These are phyloP conservation scores for Melanotaenia maccullochi DNA, from an alignment of 2,797 vertebrate species.

Conservation along the genomic window DNA sequence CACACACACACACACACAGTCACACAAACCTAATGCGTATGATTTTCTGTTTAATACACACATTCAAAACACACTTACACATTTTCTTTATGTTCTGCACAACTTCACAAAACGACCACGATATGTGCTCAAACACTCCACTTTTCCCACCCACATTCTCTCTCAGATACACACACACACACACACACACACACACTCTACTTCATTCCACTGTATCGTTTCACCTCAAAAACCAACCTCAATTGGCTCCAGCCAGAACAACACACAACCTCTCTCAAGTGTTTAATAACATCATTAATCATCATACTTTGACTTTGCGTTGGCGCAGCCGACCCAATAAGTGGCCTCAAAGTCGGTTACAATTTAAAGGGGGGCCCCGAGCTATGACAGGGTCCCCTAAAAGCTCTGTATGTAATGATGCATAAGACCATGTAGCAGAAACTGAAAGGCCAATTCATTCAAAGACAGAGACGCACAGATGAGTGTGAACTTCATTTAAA, in stretches of 20 bases:
- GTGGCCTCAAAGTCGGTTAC: constrained; percentile 63
- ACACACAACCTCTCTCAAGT: constrained; percentile 58
- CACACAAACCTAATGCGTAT: neutral
- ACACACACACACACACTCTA: neutral
- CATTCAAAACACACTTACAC: neutral
- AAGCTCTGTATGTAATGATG: constrained; percentile 36
- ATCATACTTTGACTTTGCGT: constrained; percentile 48
- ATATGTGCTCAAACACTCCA: constrained; percentile 3
- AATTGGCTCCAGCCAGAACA: constrained; percentile 56
- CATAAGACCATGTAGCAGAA: constrained; percentile 17
- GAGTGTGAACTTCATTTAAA: too few relatives aligned
- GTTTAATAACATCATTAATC: constrained; percentile 73
- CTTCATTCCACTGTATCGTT: constrained; percentile 58
- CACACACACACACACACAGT: neutral
- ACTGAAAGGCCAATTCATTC: too few relatives aligned
- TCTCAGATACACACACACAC: neutral
- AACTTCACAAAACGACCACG: neutral
- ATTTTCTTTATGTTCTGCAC: neutral
- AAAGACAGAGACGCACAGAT: too few relatives aligned
- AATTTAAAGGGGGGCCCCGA: constrained; percentile 25
- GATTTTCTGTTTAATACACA: constrained; percentile 8
- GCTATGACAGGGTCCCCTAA: constrained; percentile 43
- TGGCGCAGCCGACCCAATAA: constrained; percentile 37
- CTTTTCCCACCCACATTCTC: neutral
- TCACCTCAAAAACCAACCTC: constrained; percentile 72